Percentiles rank a stretch among this genome's conserved stretches.
Conservation (phyloP, 2,888 invertebrate genomes). For the Pelosia muscerda region DNA sequence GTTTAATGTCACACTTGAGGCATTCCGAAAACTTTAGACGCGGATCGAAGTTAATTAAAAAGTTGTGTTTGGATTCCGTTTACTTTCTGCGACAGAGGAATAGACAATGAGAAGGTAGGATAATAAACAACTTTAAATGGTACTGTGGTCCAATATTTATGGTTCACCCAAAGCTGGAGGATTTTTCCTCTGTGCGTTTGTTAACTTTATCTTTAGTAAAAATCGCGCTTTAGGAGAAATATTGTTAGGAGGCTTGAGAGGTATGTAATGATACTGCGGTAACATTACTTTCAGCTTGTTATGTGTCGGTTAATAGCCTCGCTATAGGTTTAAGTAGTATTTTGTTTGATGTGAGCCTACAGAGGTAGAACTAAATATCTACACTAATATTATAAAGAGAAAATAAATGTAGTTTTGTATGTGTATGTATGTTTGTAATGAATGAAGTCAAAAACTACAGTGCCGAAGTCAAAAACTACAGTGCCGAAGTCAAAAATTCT, state of each 20-base stretch:
- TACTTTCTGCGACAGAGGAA: slow-evolving; percentile 44
- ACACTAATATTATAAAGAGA: too few relatives aligned
- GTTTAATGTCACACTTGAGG: slow-evolving; percentile 51
- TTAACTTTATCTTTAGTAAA: slow-evolving; percentile 42
- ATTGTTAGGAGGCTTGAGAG: slow-evolving; percentile 34
- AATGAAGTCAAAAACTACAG: too few relatives aligned
- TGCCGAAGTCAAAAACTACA: too few relatives aligned
- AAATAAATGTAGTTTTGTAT: too few relatives aligned
- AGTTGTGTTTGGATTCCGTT: slow-evolving; percentile 56
- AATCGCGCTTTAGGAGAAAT: slow-evolving; percentile 40
- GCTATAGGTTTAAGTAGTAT: slow-evolving; percentile 10
- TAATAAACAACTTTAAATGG: slow-evolving; percentile 46
- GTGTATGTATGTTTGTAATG: too few relatives aligned
- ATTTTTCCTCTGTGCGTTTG: slow-evolving; percentile 36
- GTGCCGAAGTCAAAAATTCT: too few relatives aligned
- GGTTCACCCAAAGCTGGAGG: slow-evolving; percentile 24
- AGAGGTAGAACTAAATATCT: background rate
- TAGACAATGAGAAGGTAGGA: slow-evolving; percentile 51
- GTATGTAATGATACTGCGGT: slow-evolving; percentile 45
- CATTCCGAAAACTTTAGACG: slow-evolving; percentile 50
- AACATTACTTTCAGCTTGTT: slow-evolving; percentile 43
- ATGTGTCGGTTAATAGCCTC: slow-evolving; percentile 14
- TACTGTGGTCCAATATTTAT: slow-evolving; percentile 35
- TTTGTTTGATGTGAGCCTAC: background rate
- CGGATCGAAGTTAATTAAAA: slow-evolving; percentile 54